These are phyloP conservation scores for Drosophila aldrichi DNA, from an alignment of 2,888 invertebrate species.

Conservation along the genomic window DNA sequence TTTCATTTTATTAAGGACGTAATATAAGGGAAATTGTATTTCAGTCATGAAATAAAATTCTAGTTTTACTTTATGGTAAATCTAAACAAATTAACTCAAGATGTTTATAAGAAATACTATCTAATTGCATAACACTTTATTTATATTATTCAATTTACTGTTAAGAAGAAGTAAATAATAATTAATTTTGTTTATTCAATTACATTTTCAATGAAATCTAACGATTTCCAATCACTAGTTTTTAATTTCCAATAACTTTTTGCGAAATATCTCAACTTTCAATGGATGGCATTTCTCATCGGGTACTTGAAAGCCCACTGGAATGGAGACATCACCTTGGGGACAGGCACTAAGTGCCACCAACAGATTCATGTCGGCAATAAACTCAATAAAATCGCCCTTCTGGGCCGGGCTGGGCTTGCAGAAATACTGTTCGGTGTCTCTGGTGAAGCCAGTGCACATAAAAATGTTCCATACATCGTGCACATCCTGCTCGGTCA, in stretches of 20 bases:
- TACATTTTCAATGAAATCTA: neutral
- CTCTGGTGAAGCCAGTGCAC: slow-evolving; percentile 86
- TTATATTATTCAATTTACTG: neutral
- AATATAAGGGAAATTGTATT: neutral
- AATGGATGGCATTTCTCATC: slow-evolving; percentile 85
- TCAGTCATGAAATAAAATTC: neutral
- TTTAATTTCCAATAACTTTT: slow-evolving; percentile 44
- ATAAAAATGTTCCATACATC: slow-evolving; percentile 87
- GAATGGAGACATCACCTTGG: slow-evolving; percentile 85
- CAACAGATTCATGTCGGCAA: slow-evolving; percentile 86
- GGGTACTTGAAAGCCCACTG: slow-evolving; percentile 84
- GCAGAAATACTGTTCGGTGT: slow-evolving; percentile 86
- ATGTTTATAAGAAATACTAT: neutral
- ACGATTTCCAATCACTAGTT: too few species aligned
- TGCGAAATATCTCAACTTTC: slow-evolving; percentile 84
- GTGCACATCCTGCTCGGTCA: slow-evolving; percentile 86
- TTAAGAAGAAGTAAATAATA: neutral
- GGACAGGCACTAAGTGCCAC: slow-evolving; percentile 86
- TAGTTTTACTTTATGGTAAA: too few species aligned
- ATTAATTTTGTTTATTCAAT: neutral
- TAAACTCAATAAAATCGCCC: slow-evolving; percentile 86
- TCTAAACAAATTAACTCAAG: neutral
- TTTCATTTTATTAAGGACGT: neutral
- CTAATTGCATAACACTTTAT: neutral
- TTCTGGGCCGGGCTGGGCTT: slow-evolving; percentile 86